Conservation (phyloP, 2,113 vertebrate genomes). For the Acanthochromis polyacanthus region DNA sequence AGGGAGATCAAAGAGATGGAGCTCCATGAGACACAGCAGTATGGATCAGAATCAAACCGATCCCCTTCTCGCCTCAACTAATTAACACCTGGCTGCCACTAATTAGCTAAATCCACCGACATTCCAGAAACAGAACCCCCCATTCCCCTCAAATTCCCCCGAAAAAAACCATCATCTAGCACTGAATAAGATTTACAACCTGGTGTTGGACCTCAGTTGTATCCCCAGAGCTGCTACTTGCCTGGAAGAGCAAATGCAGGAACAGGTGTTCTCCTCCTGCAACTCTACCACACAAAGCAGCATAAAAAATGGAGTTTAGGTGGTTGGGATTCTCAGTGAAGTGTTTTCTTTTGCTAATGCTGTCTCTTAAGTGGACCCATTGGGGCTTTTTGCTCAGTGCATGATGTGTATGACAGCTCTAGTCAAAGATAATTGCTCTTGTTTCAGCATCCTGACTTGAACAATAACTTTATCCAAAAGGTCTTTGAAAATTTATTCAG, state of each 20-base stretch:
- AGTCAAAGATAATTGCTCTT: constrained; percentile 38
- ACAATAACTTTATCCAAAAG: constrained; percentile 9
- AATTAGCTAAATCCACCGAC: constrained; percentile 68
- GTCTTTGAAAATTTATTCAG: too few relatives aligned
- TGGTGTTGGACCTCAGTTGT: constrained; percentile 25
- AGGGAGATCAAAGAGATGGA: constrained; percentile 75
- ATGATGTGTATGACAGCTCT: constrained; percentile 20
- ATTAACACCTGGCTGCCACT: constrained; percentile 78
- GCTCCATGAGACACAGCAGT: constrained; percentile 65
- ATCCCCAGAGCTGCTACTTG: constrained; percentile 48
- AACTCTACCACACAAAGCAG: constrained; percentile 23
- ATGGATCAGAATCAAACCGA: constrained; percentile 72
- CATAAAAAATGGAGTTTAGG: constrained; percentile 4
- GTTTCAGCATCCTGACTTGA: constrained; percentile 4
- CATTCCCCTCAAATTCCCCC: too few relatives aligned
- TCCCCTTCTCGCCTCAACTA: constrained; percentile 63
- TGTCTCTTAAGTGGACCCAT: constrained; percentile 37
- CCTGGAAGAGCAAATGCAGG: constrained; percentile 33
- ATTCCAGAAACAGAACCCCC: constrained; percentile 30
- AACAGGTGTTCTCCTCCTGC: constrained; percentile 61
- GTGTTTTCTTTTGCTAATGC: constrained; percentile 29
- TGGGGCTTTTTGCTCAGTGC: constrained; percentile 14
- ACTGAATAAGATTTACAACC: constrained; percentile 47
- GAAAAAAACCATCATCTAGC: not conserved
- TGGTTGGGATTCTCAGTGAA: constrained; percentile 36